These are phyloP conservation scores for Cassiopea andromeda DNA, from an alignment of 30 jellyfish, hydroid and myxozoan species.

Conservation along the genomic window DNA sequence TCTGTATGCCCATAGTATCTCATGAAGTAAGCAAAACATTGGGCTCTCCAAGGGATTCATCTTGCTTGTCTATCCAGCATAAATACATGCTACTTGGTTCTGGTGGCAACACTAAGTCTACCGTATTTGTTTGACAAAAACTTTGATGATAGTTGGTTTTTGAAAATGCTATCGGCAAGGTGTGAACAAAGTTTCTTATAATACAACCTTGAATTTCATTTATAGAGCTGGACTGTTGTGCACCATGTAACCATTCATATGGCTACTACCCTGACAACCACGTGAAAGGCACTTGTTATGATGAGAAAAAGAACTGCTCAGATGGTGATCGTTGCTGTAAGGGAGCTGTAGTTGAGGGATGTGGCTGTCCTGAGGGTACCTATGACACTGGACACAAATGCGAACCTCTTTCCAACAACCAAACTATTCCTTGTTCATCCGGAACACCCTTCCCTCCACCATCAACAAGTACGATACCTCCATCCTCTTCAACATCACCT, in stretches of 20 bases:
- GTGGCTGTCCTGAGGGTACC: constrained; percentile 96
- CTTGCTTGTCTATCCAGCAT: neutral
- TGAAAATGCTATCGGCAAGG: neutral
- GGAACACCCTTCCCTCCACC: constrained; percentile 5
- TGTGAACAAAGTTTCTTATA: neutral
- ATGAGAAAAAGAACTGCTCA: constrained; percentile 52
- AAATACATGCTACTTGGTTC: neutral
- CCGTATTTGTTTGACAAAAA: neutral
- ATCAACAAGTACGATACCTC: constrained; percentile 9
- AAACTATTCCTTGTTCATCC: neutral
- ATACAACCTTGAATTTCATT: neutral
- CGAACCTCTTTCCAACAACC: constrained; percentile 7
- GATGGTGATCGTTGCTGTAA: constrained; percentile 85
- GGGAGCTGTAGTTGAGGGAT: constrained; percentile 95
- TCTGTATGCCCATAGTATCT: no score
- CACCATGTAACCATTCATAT: constrained; percentile 91
- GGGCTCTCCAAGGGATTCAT: neutral
- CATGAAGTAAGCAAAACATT: no score
- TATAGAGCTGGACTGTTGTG: constrained; percentile 93
- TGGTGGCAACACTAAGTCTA: neutral
- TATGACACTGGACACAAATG: constrained; percentile 91
- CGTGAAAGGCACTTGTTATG: constrained; percentile 72
- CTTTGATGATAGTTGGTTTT: neutral
- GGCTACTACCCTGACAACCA: constrained; percentile 92
- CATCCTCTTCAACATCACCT: constrained; percentile 39